A percentile compares a stretch with the other conserved stretches of the same genome.
phyloP scores from a whole-genome alignment of 2,113 vertebrate species.

The Numenius arquata region DNA sequence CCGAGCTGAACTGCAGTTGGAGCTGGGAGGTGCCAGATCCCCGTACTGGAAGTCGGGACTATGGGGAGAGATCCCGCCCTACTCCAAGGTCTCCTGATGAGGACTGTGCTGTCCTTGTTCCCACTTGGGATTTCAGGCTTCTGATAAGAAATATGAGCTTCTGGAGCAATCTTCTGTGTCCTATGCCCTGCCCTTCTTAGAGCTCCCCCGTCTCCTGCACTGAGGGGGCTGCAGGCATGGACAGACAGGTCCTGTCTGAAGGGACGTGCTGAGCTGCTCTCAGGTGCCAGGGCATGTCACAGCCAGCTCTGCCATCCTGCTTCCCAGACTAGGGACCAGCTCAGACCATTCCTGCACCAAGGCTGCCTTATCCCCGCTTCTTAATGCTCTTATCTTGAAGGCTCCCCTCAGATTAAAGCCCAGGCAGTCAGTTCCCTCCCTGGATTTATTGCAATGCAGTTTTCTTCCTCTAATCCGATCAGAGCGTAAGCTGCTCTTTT shows the following conservation, averaged over 20 bases:
- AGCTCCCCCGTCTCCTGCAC: neutral
- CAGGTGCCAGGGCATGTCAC: neutral
- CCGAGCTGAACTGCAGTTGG: neutral
- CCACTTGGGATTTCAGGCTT: neutral
- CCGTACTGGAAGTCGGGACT: neutral
- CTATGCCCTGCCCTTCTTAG: neutral
- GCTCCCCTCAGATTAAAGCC: slow-evolving; percentile 22
- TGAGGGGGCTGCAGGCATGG: neutral
- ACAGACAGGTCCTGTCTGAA: neutral
- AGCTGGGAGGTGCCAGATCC: neutral
- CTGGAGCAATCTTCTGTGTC: neutral
- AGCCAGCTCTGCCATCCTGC: neutral
- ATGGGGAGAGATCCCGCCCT: neutral
- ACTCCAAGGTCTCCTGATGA: neutral
- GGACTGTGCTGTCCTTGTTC: neutral
- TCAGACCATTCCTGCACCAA: neutral
- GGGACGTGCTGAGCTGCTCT: neutral
- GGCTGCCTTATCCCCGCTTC: neutral
- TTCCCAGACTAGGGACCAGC: neutral
- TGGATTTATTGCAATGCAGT: slow-evolving; percentile 14
- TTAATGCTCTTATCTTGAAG: slow-evolving; percentile 48
- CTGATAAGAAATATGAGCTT: neutral
- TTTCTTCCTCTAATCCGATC: slow-evolving; percentile 27
- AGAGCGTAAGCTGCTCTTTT: slow-evolving; percentile 32
- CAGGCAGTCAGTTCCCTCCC: neutral